A percentile compares a stretch with the other conserved stretches of the same genome.
Evolutionary conservation across 1,140 invertebrate species (phyloP).

Genomic region (Sweltsa coloradensis): DNA sequence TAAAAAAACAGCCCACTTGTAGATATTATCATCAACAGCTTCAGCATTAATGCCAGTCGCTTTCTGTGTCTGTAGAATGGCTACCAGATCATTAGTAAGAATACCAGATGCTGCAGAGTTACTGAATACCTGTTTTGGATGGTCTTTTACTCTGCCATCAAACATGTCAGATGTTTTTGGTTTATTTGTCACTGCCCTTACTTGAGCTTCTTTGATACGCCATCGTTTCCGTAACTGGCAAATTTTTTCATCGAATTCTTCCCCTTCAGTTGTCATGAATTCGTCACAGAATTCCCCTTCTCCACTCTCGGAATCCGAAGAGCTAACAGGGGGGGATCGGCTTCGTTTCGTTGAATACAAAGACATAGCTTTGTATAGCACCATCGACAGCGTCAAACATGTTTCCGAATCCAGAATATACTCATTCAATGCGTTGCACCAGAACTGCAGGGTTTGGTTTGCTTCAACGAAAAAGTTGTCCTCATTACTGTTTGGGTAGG

Average conservation of each 20-base stretch:
- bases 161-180: conserved; percentile 18
- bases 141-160: conserved; percentile 17
- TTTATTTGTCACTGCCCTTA: conserved; percentile 22
- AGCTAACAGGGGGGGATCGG: background rate
- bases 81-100: conserved; percentile 27
- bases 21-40: conserved; percentile 29
- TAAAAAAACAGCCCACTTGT: conserved; percentile 26
- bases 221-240: conserved; percentile 26
- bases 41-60: conserved; percentile 25
- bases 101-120: conserved; percentile 27
- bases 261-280: conserved; percentile 13
- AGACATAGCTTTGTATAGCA: conserved; percentile 10
- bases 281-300: conserved; percentile 12
- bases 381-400: conserved; percentile 3
- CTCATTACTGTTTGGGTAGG: conserved; percentile 17
- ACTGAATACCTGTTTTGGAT: conserved; percentile 25
- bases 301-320: conserved; percentile 9
- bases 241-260: conserved; percentile 24
- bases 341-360: background rate
- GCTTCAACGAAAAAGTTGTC: conserved; percentile 24
- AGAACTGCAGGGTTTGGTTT: conserved; percentile 19
- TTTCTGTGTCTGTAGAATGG: conserved; percentile 24
- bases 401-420: conserved; percentile 14
- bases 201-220: conserved; percentile 23
- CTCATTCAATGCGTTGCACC: conserved; percentile 26